These are phyloP conservation scores for Alouatta palliata DNA, from an alignment of 2,113 vertebrate species.

Conservation along the genomic window DNA sequence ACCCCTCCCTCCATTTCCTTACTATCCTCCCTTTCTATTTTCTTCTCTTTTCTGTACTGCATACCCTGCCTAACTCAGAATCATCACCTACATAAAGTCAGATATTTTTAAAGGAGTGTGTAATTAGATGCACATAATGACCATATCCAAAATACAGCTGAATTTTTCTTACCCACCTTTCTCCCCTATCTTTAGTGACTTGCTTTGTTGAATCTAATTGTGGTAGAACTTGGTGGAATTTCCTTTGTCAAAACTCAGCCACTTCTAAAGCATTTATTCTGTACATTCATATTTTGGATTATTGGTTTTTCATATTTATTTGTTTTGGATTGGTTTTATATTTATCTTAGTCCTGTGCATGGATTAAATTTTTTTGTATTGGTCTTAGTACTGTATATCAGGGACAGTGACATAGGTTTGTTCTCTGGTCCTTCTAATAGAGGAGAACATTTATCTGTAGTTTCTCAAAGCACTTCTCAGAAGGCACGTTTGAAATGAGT, in stretches of 20 bases:
- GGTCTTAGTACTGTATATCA: neutral
- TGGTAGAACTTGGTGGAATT: neutral
- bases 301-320: neutral
- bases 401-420: neutral
- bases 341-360: neutral
- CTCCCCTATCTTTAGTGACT: neutral
- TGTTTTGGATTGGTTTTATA: neutral
- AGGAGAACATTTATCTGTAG: neutral
- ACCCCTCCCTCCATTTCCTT: neutral
- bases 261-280: neutral
- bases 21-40: no score
- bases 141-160: neutral
- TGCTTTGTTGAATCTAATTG: neutral
- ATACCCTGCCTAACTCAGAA: neutral
- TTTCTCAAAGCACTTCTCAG: constrained; percentile 17
- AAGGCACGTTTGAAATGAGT: neutral
- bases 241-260: constrained; percentile 7
- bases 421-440: neutral
- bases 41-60: neutral
- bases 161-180: neutral
- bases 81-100: neutral
- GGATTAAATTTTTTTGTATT: neutral
- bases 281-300: neutral
- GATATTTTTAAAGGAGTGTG: neutral
- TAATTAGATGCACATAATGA: neutral